These are phyloP conservation scores for Piprites chloris DNA, from an alignment of 2,113 vertebrate species.

Conservation along the genomic window DNA sequence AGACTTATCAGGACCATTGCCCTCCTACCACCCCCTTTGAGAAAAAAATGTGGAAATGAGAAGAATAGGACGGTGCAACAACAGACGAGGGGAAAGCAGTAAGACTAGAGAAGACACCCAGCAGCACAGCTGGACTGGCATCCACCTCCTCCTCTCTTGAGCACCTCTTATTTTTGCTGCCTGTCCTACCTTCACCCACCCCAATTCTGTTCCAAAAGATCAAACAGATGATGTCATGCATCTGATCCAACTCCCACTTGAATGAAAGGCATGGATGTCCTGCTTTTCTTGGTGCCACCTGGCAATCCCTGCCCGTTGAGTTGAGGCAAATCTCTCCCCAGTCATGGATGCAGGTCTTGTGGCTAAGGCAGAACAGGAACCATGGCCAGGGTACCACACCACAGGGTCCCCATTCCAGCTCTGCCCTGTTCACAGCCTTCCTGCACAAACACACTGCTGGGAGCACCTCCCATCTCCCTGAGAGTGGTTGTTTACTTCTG, in stretches of 20 bases:
- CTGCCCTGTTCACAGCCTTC: neutral
- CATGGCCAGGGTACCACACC: neutral
- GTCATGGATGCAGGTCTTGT: rapidly evolving
- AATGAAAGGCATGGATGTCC: neutral
- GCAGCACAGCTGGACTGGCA: neutral
- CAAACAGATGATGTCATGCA: neutral
- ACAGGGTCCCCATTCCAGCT: neutral
- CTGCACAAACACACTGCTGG: neutral
- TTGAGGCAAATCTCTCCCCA: rapidly evolving
- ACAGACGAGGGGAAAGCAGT: neutral
- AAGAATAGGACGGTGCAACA: neutral
- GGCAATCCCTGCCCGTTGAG: neutral
- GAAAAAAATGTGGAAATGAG: neutral
- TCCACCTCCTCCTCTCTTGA: neutral
- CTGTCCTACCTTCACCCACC: neutral
- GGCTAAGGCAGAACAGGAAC: neutral
- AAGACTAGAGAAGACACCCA: neutral
- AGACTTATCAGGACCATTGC: neutral
- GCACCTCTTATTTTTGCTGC: neutral
- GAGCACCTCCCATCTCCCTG: neutral
- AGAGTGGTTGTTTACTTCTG: neutral
- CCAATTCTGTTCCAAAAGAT: neutral
- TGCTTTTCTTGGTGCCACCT: neutral
- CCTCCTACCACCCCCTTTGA: neutral
- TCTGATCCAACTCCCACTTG: neutral